Evolutionary conservation across 2,113 vertebrate genomes (phyloP), one percentile per base, ranked within the genome.

Genomic region (Gasterosteus aculeatus): DNA sequence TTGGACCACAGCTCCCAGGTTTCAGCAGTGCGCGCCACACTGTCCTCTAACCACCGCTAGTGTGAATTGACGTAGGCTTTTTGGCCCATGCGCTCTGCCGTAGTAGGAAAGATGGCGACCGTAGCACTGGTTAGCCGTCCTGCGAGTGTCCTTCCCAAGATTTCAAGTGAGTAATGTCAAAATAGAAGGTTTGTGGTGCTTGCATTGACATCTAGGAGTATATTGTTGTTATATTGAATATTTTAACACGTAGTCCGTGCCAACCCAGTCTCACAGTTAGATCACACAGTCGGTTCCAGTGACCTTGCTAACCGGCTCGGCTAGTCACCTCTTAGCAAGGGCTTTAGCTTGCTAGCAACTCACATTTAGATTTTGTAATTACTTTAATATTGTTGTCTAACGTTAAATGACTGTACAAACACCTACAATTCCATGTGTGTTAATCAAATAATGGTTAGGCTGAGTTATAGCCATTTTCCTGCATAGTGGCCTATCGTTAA

Each of bases 81-180:
- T 60, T 60, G 58, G 33, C 58, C 58, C 58, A 10, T 18, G 2
- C 58, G 58, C 18, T n/a, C 0, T 60, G 33, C 58, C 58, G 58
- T 60, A 60, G 58, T 60, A 33, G 35, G 18, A 60, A 60, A 60
- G 4, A 60, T 60, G 58, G 58, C 56, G 26, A 71, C 92, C 18
- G 38, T 85, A 8, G 67, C 67, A 60, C 19, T 94, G 53, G 66
- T 92, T 90, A 84, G 92, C 88, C 93, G 94, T 91, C 91, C 93
- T 92, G 93, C 42, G 63, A 77, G 86, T 93, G 93, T 93, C 93
- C 94, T 95, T 94, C 85, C 92, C 19, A 92, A 85, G 83, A 62
- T 95, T 85, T 87, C 91, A 16, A 62, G 94, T 95, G 63, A 95
- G 93, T 92, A 78, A 9, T 8, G 22, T 60, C 2, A 11, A 10